Base-by-base conservation (phyloP, 2,888 invertebrate species). In the Amiota minor region DNA sequence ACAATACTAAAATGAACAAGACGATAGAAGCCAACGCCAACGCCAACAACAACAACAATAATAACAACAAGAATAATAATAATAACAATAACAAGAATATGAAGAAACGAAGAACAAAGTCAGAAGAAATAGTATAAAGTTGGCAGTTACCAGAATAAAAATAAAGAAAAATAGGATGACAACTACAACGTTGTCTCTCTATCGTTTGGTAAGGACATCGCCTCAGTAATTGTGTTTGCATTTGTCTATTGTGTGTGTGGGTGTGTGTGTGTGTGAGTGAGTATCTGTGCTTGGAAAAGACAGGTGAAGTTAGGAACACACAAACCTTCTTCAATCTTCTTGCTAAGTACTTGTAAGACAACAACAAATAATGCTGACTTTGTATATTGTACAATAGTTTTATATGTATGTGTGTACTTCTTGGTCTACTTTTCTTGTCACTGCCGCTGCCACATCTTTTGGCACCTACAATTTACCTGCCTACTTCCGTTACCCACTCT, bases 171-270 rank as follows among this genome's bases (percentile, higher is more conserved):
- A 12, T 6, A 53, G 14, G 53, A 53, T 9, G 59, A 20, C 59
- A 12, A 53, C n/a, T 1, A 53, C 1, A 20, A 59, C 59, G 11
- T 59, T 23, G 59, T 20, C 35, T 35, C 35, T 35, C 35, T 35
- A 35, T 70, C 23, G 20, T 76, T 74, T 75, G 78, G 76, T 78
- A 76, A 74, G 84, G 80, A 80, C 85, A 83, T 83, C 83, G 83
- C 85, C 83, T 83, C 85, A 83, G 85, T 83, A 83, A 83, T 83
- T 83, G 82, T 83, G 80, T 83, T 78, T 83, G 83, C 81, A 23
- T 65, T 18, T 47, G n/a, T 65, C 16, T 10, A 46, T 46, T 18
- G 59, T 59, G 59, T 59, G 59, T 20, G 9, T 59, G 16, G 1
- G 59, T 59, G 56, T 56, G 56, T 56, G 56, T 56, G 20, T 56